A percentile compares a stretch with the other conserved stretches of the same genome.
These are phyloP conservation scores for Hydraecia micacea DNA, from an alignment of 2,888 invertebrate species.

Conservation along the genomic window DNA sequence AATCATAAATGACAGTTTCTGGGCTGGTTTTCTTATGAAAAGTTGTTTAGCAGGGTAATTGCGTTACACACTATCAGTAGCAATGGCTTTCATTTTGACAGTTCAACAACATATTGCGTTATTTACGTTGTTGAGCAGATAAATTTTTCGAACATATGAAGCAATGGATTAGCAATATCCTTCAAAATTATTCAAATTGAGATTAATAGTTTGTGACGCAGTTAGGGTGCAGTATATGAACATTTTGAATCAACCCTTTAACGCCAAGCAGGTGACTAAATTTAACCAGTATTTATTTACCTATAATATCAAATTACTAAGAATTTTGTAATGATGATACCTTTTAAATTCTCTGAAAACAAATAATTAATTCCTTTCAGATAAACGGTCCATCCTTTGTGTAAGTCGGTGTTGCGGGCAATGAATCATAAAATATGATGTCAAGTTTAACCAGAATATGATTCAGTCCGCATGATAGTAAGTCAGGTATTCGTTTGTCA, in stretches of 20 bases:
- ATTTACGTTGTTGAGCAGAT: too few relatives aligned
- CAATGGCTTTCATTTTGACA: too few relatives aligned
- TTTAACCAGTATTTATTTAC: background rate
- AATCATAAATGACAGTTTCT: background rate
- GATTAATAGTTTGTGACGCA: too few relatives aligned
- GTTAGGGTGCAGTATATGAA: background rate
- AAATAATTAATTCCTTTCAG: background rate
- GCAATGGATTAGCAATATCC: too few relatives aligned
- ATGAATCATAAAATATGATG: constrained; percentile 46
- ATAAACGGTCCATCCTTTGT: constrained; percentile 41
- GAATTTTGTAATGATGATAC: background rate
- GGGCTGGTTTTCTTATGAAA: background rate
- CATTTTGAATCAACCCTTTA: background rate
- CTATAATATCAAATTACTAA: background rate
- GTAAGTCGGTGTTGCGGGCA: background rate
- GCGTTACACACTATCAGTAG: too few relatives aligned
- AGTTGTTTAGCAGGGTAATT: background rate
- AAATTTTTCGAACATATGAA: too few relatives aligned
- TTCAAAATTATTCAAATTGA: too few relatives aligned
- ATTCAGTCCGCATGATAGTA: constrained; percentile 30
- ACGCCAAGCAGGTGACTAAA: background rate
- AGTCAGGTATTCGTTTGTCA: constrained; percentile 42
- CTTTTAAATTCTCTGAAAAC: constrained; percentile 34
- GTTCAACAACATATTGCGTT: too few relatives aligned
- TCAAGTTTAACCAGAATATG: constrained; percentile 49